Conservation (phyloP, 1,140 invertebrate genomes). For the Theocolax elegans region DNA sequence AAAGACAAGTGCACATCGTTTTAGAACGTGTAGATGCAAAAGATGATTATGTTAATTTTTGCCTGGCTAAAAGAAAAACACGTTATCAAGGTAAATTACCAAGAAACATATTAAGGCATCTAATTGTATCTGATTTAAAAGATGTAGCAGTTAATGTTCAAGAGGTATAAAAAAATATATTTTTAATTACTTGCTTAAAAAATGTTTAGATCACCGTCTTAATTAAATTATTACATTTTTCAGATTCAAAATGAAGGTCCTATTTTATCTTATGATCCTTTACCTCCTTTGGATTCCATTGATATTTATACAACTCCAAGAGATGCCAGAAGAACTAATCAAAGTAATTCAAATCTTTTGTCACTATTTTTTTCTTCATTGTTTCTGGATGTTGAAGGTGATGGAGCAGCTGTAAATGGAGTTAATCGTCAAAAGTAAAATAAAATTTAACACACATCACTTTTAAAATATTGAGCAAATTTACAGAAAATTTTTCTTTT, state of each 20-base stretch:
- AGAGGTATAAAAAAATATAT: slow-evolving; percentile 65
- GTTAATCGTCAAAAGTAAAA: slow-evolving; percentile 31
- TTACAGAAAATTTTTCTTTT: slow-evolving; percentile 30
- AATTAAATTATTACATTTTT: slow-evolving; percentile 39
- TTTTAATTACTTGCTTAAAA: slow-evolving; percentile 30
- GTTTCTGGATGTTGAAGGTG: slow-evolving; percentile 49
- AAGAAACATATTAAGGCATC: slow-evolving; percentile 80
- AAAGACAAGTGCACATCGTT: slow-evolving; percentile 75
- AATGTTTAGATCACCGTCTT: slow-evolving; percentile 13
- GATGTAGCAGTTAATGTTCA: slow-evolving; percentile 72
- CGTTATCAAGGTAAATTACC: slow-evolving; percentile 77
- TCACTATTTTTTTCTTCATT: slow-evolving; percentile 56
- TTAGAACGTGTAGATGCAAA: slow-evolving; percentile 73
- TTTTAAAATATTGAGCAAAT: slow-evolving; percentile 14
- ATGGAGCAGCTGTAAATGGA: slow-evolving; percentile 25
- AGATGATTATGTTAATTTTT: slow-evolving; percentile 73
- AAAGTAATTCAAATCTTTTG: slow-evolving; percentile 49
- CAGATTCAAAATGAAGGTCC: slow-evolving; percentile 70
- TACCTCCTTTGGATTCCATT: slow-evolving; percentile 82
- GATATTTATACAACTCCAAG: slow-evolving; percentile 72
- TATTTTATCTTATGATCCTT: slow-evolving; percentile 83
- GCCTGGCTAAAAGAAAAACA: slow-evolving; percentile 71
- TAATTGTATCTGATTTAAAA: slow-evolving; percentile 84
- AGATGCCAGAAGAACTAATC: slow-evolving; percentile 31
- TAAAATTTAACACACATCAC: slow-evolving; percentile 1